Evolutionary conservation across 1,140 invertebrate genomes (phyloP).

Genomic region (Hypothenemus hampei): DNA sequence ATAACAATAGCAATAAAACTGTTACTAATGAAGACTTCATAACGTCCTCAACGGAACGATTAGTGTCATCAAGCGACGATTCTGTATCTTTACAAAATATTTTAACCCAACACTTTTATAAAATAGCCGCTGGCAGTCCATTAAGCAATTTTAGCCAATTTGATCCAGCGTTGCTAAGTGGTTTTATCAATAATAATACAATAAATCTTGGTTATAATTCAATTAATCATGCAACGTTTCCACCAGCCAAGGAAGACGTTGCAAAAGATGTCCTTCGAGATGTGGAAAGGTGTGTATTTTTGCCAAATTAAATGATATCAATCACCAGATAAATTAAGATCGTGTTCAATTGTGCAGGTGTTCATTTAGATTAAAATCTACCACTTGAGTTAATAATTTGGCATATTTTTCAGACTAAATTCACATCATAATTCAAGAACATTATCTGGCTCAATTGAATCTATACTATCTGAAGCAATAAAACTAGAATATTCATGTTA

Average conservation of each 20-base stretch:
- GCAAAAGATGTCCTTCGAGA: slow-evolving; percentile 58
- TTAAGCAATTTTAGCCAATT: slow-evolving; percentile 3
- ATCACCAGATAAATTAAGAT: neutral
- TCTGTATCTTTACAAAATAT: slow-evolving; percentile 31
- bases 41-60: slow-evolving; percentile 20
- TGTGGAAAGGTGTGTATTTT: slow-evolving; percentile 52
- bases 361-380: no score
- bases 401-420: slow-evolving; percentile 11
- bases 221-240: neutral
- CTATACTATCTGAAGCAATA: slow-evolving; percentile 75
- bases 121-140: slow-evolving; percentile 17
- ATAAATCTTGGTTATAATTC: slow-evolving; percentile 24
- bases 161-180: slow-evolving; percentile 42
- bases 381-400: neutral
- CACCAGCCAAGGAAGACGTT: slow-evolving; percentile 6
- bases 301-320: neutral
- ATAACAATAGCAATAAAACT: slow-evolving; percentile 7
- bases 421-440: neutral
- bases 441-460: slow-evolving; percentile 66
- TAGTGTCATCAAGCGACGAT: slow-evolving; percentile 34
- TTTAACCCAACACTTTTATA: slow-evolving; percentile 20
- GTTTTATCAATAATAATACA: slow-evolving; percentile 37
- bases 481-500: slow-evolving; percentile 75
- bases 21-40: slow-evolving; percentile 20
- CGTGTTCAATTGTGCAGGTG: slow-evolving; percentile 2